Evolutionary conservation across 2,888 invertebrate genomes (phyloP), one percentile per base, ranked within the genome.

Genomic region (Proisotoma minuta): DNA sequence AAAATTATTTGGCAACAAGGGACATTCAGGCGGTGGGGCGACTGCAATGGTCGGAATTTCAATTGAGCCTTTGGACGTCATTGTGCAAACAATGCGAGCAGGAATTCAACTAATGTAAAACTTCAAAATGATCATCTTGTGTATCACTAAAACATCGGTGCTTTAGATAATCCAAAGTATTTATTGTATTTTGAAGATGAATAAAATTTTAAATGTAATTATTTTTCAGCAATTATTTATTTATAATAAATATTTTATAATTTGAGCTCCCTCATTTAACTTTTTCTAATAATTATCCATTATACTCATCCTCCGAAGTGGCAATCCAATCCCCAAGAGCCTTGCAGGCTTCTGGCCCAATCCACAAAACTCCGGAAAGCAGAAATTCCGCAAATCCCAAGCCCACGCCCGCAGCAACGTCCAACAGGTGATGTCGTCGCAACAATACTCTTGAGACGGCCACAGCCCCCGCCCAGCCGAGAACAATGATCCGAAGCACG

Each of bases 391-490:
- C 57, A 24, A 88, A 74, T 0, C 96, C 96, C 48, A 95, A 77
- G 3, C 83, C 61, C 18, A 84, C 77, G 15, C 98, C 98, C 57
- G 82, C 87, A 2, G 85, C 48, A 0, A 96, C 86, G 79, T 98
- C 98, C 34, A 91, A 78, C 43, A 96, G 78, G 76, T 91, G 89
- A 79, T 98, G 98, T 61, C 95, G 83, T 70, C 88, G 87, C 70
- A 91, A 80, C 22, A 96, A 78, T 5, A 97, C 80, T 71, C 97
- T 82, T 2, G 95, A 94, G 0, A 89, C 62, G 56, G 86, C 85
- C 2, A 96, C 85, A 12, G 86, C 79, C 0, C 82, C 77, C 0
- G 85, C 83, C 95, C 95, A 96, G 0, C 85, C 83, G 1, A 87
- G 72, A 12, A 92, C 74, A 28, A 53, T 1, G 15, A 51, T 4